Evolutionary conservation across 2,888 invertebrate genomes (phyloP).

Genomic region (Dynastes grantii): DNA sequence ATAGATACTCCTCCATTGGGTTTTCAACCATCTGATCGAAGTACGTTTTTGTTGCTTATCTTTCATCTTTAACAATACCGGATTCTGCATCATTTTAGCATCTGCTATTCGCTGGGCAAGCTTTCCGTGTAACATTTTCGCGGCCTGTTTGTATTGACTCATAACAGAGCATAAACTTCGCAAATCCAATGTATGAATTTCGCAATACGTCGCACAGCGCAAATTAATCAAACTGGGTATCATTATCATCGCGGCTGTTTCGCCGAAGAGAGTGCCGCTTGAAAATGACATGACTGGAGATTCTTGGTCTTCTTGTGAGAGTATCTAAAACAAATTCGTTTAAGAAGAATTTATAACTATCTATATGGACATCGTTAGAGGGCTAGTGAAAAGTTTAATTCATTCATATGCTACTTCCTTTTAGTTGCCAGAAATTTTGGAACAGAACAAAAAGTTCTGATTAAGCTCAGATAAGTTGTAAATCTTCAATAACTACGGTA

Average conservation of each 20-base stretch:
- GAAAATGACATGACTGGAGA: conserved; percentile 74
- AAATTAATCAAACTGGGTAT: conserved; percentile 63
- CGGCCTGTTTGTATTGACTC: conserved; percentile 39
- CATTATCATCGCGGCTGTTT: conserved; percentile 71
- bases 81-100: conserved; percentile 45
- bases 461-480: too few relatives aligned
- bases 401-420: too few relatives aligned
- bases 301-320: conserved; percentile 73
- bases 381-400: too few relatives aligned
- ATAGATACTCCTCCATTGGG: conserved; percentile 39
- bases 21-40: conserved; percentile 45
- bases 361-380: too few relatives aligned
- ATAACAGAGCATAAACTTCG: conserved; percentile 47
- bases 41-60: conserved; percentile 43
- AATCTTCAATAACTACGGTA: too few relatives aligned
- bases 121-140: conserved; percentile 17
- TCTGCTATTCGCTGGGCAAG: conserved; percentile 25
- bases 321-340: conserved; percentile 45
- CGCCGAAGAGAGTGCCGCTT: conserved; percentile 73
- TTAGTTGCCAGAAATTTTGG: too few relatives aligned
- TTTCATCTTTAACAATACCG: conserved; percentile 42
- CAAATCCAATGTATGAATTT: conserved; percentile 71
- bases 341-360: too few relatives aligned
- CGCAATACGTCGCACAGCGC: conserved; percentile 69
- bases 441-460: too few relatives aligned